Evolutionary conservation across 2,888 invertebrate genomes (phyloP).

Genomic region (Plagodis pulveraria): DNA sequence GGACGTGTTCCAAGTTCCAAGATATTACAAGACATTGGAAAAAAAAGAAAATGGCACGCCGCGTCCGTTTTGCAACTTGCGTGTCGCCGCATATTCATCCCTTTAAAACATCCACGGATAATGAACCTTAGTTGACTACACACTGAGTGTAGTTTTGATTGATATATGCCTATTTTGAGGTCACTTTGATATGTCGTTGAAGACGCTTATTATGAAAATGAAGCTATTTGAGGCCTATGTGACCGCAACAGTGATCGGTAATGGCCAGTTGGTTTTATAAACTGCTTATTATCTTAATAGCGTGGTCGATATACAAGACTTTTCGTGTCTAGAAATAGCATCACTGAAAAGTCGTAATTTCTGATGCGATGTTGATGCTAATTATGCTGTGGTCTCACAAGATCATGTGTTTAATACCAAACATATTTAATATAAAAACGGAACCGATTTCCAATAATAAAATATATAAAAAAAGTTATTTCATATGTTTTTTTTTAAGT

Average conservation of each 20-base stretch:
- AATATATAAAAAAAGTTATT: too few species aligned
- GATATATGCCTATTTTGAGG: slow-evolving; percentile 10
- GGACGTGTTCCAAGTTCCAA: slow-evolving; percentile 56
- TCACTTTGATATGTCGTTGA: slow-evolving; percentile 12
- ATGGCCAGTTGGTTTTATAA: slow-evolving; percentile 39
- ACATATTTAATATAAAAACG: too few species aligned
- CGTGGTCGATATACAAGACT: not conserved
- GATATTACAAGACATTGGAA: slow-evolving; percentile 56
- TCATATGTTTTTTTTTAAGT: too few species aligned
- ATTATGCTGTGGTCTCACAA: too few species aligned
- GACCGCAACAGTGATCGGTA: slow-evolving; percentile 28
- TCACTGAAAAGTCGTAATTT: too few species aligned
- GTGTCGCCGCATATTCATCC: slow-evolving; percentile 61
- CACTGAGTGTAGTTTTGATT: slow-evolving; percentile 30
- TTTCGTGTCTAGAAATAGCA: not conserved
- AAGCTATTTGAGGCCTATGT: slow-evolving; percentile 23
- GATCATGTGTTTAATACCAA: too few species aligned
- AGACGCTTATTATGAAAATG: slow-evolving; percentile 14
- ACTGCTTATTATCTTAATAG: slow-evolving; percentile 33
- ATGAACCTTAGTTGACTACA: slow-evolving; percentile 29
- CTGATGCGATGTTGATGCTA: too few species aligned
- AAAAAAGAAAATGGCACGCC: slow-evolving; percentile 54
- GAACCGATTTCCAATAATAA: too few species aligned
- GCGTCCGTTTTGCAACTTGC: slow-evolving; percentile 50
- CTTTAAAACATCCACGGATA: slow-evolving; percentile 31